These are phyloP conservation scores for Pangasius krempfi DNA, from an alignment of 2,797 vertebrate genomes.

Conservation along the genomic window DNA sequence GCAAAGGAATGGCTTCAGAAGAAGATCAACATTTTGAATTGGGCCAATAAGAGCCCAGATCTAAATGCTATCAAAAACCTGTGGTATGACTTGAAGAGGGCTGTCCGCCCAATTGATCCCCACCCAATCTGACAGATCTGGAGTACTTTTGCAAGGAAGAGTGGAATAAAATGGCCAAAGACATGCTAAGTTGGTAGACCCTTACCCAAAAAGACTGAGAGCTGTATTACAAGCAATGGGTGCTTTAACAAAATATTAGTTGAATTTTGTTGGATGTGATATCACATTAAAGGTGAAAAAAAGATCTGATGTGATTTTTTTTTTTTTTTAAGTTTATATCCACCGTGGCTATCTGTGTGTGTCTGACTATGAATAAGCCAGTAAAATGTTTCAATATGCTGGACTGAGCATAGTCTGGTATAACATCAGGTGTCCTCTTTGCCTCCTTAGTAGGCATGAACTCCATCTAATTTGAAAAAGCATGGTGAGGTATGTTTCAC, in stretches of 20 bases:
- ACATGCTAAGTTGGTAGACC: not conserved
- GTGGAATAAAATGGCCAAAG: not conserved
- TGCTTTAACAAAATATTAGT: not conserved
- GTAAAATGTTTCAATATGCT: not conserved
- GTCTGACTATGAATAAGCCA: not conserved
- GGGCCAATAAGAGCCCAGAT: not conserved
- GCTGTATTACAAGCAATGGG: not conserved
- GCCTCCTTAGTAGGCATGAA: not conserved
- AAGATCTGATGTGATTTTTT: too few relatives aligned
- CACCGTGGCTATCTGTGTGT: too few relatives aligned
- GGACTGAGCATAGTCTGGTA: not conserved
- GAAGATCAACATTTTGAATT: not conserved
- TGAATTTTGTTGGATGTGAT: not conserved
- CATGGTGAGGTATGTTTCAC: not conserved
- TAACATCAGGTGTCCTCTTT: not conserved
- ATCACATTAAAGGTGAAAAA: too few relatives aligned
- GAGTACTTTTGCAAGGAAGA: not conserved
- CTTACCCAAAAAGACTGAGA: not conserved
- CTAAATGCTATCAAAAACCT: not conserved
- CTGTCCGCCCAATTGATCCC: not conserved
- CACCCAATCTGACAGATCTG: not conserved
- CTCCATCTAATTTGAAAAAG: not conserved
- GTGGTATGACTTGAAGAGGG: not conserved
- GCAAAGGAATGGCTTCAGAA: not conserved
- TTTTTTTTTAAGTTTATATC: too few relatives aligned